Conservation (phyloP, 1,140 invertebrate species). For the Archivesica marissinica region DNA sequence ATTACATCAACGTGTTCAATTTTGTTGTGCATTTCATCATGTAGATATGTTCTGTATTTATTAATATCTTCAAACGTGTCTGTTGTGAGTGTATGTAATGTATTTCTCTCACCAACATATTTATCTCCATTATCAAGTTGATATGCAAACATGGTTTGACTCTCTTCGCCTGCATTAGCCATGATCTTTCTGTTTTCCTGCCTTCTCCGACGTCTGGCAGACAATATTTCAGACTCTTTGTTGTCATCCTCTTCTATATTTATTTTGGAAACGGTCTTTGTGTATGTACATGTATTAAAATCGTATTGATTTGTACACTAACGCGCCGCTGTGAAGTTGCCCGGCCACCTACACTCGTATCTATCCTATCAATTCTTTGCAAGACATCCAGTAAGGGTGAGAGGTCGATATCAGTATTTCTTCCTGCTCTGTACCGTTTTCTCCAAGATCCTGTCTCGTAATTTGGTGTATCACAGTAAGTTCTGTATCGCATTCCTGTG, state of each 20-base stretch:
- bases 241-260: not conserved
- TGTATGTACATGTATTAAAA: too few relatives aligned
- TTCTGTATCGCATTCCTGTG: conserved; percentile 26
- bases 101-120: not conserved
- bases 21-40: not conserved
- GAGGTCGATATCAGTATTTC: conserved; percentile 41
- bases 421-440: conserved; percentile 44
- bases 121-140: not conserved
- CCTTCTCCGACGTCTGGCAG: not conserved
- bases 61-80: not conserved
- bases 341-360: conserved; percentile 36
- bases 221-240: not conserved
- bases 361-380: conserved; percentile 37
- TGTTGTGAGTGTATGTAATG: not conserved
- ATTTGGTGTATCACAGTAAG: conserved; percentile 41
- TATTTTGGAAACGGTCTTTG: too few relatives aligned
- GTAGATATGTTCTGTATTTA: not conserved
- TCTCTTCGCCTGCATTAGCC: not conserved
- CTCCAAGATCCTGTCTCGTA: conserved; percentile 49
- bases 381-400: conserved; percentile 41
- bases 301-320: too few relatives aligned
- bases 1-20: not conserved
- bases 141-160: not conserved
- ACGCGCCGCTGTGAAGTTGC: too few relatives aligned
- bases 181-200: not conserved